A percentile compares a stretch with the other conserved stretches of the same genome.
Conservation (phyloP, 2,888 invertebrate genomes). For the Nephrotoma flavescens region DNA sequence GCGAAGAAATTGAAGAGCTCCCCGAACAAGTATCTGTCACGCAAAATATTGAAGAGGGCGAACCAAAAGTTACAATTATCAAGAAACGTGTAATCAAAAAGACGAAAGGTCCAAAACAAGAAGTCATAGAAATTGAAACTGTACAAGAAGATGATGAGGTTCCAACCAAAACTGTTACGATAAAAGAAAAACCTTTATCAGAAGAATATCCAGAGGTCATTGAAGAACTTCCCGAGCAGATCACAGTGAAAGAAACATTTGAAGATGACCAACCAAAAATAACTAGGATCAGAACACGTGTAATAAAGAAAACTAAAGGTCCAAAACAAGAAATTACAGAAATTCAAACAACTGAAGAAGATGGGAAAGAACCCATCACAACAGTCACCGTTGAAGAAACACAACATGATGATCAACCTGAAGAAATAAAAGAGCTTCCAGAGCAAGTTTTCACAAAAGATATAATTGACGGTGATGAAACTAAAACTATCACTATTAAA, state of each 20-base stretch:
- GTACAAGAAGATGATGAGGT: conserved; percentile 31
- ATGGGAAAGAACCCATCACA: conserved; percentile 23
- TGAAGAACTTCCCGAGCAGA: conserved; percentile 24
- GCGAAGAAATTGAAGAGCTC: conserved; percentile 16
- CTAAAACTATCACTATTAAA: conserved; percentile 18
- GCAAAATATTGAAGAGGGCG: conserved; percentile 29
- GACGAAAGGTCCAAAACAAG: conserved; percentile 27
- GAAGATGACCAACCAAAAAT: conserved; percentile 21
- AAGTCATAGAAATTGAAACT: conserved; percentile 29
- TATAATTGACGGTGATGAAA: conserved; percentile 15
- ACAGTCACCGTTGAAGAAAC: conserved; percentile 13
- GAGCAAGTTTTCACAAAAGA: conserved; percentile 19
- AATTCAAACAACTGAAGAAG: conserved; percentile 28
- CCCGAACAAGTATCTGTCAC: conserved; percentile 19
- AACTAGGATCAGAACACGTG: conserved; percentile 2
- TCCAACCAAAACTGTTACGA: conserved; percentile 27
- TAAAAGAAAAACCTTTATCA: conserved; percentile 12
- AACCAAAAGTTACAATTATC: conserved; percentile 25
- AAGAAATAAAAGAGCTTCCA: conserved; percentile 22
- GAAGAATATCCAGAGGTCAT: conserved; percentile 26
- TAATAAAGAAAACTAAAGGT: conserved; percentile 24
- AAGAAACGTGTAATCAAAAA: conserved; percentile 35
- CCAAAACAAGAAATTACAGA: conserved; percentile 24
- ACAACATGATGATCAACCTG: conserved; percentile 6
- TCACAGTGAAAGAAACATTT: conserved; percentile 31